phyloP scores from a whole-genome alignment of 2,797 vertebrate species.

The Falco cherrug region DNA sequence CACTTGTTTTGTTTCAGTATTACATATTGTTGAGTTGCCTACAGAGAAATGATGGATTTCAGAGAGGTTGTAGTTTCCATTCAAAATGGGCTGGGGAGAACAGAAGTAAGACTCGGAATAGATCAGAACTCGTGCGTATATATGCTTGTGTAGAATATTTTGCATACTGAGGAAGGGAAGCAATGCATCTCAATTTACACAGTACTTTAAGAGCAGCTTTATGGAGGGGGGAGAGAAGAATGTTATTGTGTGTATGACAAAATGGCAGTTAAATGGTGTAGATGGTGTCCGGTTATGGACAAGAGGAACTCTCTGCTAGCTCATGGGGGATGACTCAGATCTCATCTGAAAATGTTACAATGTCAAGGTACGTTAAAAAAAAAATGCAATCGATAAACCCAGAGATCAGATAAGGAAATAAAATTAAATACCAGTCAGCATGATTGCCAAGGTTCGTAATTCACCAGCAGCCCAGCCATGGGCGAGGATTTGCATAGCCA shows the following conservation, averaged over 20 bases:
- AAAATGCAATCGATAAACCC: background rate
- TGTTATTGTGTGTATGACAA: background rate
- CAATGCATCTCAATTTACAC: no score
- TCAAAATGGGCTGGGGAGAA: background rate
- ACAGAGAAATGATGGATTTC: background rate
- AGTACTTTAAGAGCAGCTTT: background rate
- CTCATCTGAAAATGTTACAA: background rate
- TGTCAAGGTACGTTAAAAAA: background rate
- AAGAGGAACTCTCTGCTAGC: background rate
- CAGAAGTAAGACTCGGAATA: background rate
- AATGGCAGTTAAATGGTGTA: background rate
- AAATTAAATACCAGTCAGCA: background rate
- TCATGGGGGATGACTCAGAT: background rate
- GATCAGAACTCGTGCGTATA: background rate
- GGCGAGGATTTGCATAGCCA: background rate
- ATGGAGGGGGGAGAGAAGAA: background rate
- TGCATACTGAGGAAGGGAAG: background rate
- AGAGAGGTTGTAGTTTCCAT: background rate
- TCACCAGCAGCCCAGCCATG: background rate
- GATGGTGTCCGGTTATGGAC: background rate
- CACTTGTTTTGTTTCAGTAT: background rate
- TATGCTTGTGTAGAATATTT: background rate
- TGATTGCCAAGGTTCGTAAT: background rate
- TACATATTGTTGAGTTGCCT: background rate
- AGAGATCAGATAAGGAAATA: background rate